Evolutionary conservation across 2,888 invertebrate genomes (phyloP), one percentile per base, ranked within the genome.

Genomic region (Crossocerus cetratus): DNA sequence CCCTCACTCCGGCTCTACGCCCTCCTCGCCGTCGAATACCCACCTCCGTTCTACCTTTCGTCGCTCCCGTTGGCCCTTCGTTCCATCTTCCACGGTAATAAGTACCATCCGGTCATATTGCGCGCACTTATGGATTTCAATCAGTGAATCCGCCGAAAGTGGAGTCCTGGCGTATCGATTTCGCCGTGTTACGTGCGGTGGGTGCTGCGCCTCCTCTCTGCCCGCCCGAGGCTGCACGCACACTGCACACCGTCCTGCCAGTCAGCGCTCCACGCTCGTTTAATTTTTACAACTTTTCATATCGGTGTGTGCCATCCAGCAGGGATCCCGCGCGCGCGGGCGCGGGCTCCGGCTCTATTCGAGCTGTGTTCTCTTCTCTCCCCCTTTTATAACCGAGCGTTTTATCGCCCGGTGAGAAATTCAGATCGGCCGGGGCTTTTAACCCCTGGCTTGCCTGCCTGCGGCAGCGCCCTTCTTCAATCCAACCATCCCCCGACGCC

Each of bases 211-310:
- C 3, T 11, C 16, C 16, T 2, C 13, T 14, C 4, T 14, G 16
- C 16, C 16, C 11, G 23, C 23, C 23, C 0, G 23, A 32, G 23
- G 23, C 23, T 32, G 11, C 32, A 32, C 5, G 32, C 32, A 32
- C 32, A 32, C 32, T 32, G 32, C 4, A 32, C 8, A 11, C 32
- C 8, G 32, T 1, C 32, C n/a, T n/a, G 11, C 32, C 32, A 32
- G 32, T 32, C 32, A 32, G 32, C n/a, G n/a, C 59, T 67, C 59
- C 55, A 23, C 65, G 69, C 60, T 77, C 77, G 63, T 79, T 74
- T 78, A 74, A 79, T 77, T 79, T 79, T 79, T 79, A 79, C 67
- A 62, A 62, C 76, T 62, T 53, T 56, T 62, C 58, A 63, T 56
- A 56, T 73, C 77, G 69, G 68, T 75, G 75, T 58, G 42, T 49